Evolutionary conservation across 2,888 invertebrate species (phyloP).

Genomic region (Dyspetes luteomarginatus): DNA sequence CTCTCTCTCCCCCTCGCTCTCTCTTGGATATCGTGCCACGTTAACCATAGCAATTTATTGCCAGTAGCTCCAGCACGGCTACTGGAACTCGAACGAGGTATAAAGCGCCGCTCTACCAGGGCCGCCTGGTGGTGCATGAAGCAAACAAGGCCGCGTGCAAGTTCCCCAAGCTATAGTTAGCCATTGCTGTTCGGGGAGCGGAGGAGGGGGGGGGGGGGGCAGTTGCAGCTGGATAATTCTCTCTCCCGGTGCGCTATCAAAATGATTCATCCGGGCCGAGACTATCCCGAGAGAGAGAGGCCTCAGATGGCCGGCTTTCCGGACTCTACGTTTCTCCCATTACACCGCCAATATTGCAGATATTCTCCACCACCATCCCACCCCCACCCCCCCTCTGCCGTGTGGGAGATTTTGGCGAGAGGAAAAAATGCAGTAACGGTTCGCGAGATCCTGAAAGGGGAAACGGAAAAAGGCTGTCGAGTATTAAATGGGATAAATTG

Average conservation of each 20-base stretch:
- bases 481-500: slow-evolving; percentile 20
- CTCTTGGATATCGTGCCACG: slow-evolving; percentile 64
- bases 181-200: slow-evolving; percentile 47
- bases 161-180: slow-evolving; percentile 60
- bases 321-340: slow-evolving; percentile 75
- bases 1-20: slow-evolving; percentile 55
- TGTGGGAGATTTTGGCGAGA: neutral
- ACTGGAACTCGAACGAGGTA: slow-evolving; percentile 71
- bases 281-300: slow-evolving; percentile 62
- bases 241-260: slow-evolving; percentile 65
- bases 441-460: neutral
- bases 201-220: too few relatives aligned
- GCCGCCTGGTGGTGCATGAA: slow-evolving; percentile 58
- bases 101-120: slow-evolving; percentile 38
- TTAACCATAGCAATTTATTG: slow-evolving; percentile 77
- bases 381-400: slow-evolving; percentile 8
- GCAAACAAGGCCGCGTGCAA: slow-evolving; percentile 50
- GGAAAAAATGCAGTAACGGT: slow-evolving; percentile 21
- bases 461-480: neutral
- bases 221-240: slow-evolving; percentile 76
- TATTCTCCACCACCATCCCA: too few relatives aligned
- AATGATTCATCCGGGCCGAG: slow-evolving; percentile 76
- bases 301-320: slow-evolving; percentile 77
- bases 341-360: slow-evolving; percentile 73
- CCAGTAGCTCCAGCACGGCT: slow-evolving; percentile 69